Base-by-base conservation (phyloP, 2,797 vertebrate species). In the Ctenochaetus hawaiiensis region DNA sequence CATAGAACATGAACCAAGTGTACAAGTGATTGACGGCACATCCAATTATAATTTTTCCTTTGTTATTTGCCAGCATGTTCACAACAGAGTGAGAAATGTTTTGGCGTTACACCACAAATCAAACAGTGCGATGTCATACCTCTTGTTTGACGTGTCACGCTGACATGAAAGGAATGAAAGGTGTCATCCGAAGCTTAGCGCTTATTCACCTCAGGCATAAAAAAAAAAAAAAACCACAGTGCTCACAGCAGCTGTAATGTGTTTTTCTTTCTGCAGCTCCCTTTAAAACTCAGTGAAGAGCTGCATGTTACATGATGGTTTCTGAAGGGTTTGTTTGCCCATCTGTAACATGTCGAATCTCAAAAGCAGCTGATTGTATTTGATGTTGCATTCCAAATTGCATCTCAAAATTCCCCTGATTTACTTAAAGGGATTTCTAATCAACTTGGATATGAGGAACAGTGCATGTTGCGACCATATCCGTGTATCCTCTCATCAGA, bases 41-140 rank as follows among this genome's bases (percentile, higher is more conserved):
- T 53, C 60, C 57, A 72, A 81, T 78, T 64, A 66, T 9, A 67
- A n/a, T 23, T 23, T 44, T 47, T 34, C 44, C 2, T 44, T 67
- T 71, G 37, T 66, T 78, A 17, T 79, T 59, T 37, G 37, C 16
- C 37, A 41, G 49, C 13, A n/a, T 2, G 39, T 49, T 60, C 22
- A 62, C 74, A 71, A 52, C n/a, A n/a, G 26, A 20, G 6, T 8
- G 49, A 60, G 20, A 77, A 23, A 64, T 34, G 56, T 22, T 63
- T 45, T 48, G 22, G 22, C 65, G 23, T 37, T 11, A 53, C 45
- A 37, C 45, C 26, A 1, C 7, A 0, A 64, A 81, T 84, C 64
- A 67, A 61, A 82, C 61, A 0, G 11, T 1, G 34, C 9, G 14
- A 41, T 0, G 64, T 84, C 78, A 68, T 44, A 34, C 66, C 39